Base-by-base conservation (phyloP, 2,888 invertebrate species). In the Tribolium freemani region DNA sequence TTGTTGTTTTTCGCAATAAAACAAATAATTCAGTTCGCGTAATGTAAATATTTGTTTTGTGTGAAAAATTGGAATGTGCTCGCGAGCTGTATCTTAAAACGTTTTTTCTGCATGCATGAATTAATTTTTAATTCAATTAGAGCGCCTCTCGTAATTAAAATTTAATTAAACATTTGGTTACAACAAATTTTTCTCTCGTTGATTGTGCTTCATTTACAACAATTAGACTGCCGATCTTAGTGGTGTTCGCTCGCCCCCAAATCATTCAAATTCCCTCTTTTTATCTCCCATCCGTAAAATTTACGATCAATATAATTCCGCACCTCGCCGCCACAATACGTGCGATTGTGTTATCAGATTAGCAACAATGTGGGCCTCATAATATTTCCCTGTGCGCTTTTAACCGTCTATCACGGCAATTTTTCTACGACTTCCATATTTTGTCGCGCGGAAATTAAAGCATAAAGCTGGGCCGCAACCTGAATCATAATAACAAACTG, bases 361-460 rank as follows among this genome's bases (percentile, higher is more conserved):
- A 69, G 70, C 54, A 68, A 74, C 71, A 73, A 72, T 73, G 75
- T 75, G 67, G 50, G 57, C 64, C 70, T 70, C 71, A 72, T 74
- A 76, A 74, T 69, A 60, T 69, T 76, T 68, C 66, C 70, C 72
- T 60, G 57, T 63, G 56, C 61, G 67, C 58, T 60, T 63, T 63
- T 63, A 64, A 76, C n/a, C 68, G 56, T 11, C 26, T 44, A 45
- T 69, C 72, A 63, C 69, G 50, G 51, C 54, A 69, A 50, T 56
- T 57, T 66, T 68, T 38, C 8, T 38, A 58, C 56, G 68, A 61
- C 68, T 75, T 73, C 63, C 71, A 72, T 75, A 75, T 75, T 74
- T 71, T 73, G 74, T 73, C 71, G 73, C 71, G 54, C 72, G 76
- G 76, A 76, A 76, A 76, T 76, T 76, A 74, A 76, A 73, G 73